Conservation (phyloP, 2,797 vertebrate genomes). For the Takifugu ocellatus region DNA sequence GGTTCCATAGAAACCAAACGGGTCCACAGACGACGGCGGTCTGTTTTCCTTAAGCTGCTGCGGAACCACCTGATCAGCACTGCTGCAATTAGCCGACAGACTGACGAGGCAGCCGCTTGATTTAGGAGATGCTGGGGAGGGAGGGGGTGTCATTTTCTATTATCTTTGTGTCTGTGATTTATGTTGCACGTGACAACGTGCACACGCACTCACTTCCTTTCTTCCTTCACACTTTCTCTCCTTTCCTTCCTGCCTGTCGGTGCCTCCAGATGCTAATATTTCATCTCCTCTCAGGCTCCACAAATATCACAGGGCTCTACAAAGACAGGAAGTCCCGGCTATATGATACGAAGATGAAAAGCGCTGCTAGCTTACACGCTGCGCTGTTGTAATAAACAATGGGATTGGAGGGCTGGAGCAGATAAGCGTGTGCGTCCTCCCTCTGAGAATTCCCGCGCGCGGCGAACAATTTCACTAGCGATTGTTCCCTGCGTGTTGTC, state of each 20-base stretch:
- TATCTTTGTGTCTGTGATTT: constrained; percentile 68
- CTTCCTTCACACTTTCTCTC: constrained; percentile 32
- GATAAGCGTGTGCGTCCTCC: constrained; percentile 18
- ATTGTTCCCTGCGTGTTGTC: constrained; percentile 20
- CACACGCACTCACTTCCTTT: constrained; percentile 42
- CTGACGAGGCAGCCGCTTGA: constrained; percentile 65
- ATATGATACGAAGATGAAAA: constrained; percentile 60
- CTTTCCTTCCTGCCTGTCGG: constrained; percentile 29
- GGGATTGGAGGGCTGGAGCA: constrained; percentile 16
- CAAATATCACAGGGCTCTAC: too few relatives aligned
- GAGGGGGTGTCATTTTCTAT: constrained; percentile 69
- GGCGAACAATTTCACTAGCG: constrained; percentile 49
- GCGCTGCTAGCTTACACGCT: constrained; percentile 15
- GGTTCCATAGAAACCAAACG: constrained; percentile 16
- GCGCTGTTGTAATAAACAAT: constrained; percentile 57
- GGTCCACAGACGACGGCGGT: constrained; percentile 23
- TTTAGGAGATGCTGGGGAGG: constrained; percentile 67
- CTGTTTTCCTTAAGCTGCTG: constrained; percentile 53
- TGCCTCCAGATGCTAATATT: constrained; percentile 56
- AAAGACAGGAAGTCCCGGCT: constrained; percentile 45
- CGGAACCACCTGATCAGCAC: constrained; percentile 68
- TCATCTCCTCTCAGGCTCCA: constrained; percentile 37
- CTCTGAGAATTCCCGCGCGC: constrained; percentile 56
- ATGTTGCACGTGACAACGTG: constrained; percentile 48
- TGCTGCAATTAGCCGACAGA: constrained; percentile 64